Evolutionary conservation across 2,113 vertebrate genomes (phyloP), one percentile per base, ranked within the genome.

Genomic region (Zonotrichia leucophrys): DNA sequence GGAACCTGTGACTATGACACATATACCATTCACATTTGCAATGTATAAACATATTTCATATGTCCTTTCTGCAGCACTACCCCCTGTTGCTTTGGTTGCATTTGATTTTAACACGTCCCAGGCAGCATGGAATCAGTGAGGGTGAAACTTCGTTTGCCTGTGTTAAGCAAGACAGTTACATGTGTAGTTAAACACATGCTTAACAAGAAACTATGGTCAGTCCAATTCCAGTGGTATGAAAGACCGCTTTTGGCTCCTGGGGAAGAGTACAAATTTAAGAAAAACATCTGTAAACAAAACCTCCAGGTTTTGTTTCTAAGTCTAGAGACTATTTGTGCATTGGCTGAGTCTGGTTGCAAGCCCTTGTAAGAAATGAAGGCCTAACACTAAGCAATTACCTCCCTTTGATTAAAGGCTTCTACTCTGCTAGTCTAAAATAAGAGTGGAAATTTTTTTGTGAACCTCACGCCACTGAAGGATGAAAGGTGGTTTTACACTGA

Each of bases 381-480:
- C 58, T 49, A 94, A 39, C 41, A 75, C 39, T 31, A 28, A 87
- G 70, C 50, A 87, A 67, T 77, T 69, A 62, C 67, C 21, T 68
- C 60, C 76, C 24, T 87, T 78, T 1, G 14, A 94, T 84, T 69
- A 60, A 74, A 91, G 60, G 59, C 49, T 81, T 87, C 76, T 69
- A 68, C 49, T 66, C 85, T 55, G 76, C 83, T 47, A 42, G 52
- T 63, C 69, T 91, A 91, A 96, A 95, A 95, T 27, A 76, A 76
- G 58, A 79, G 7, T 55, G 89, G 81, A 72, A 60, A 3, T 87
- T 85, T 82, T 94, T 91, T 81, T 52, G 28, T 46, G 55, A 85
- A 35, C 37, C 35, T 47, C 73, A 41, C 6, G 74, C 53, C 67
- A 89, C 41, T 55, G 30, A 63, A 95, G 30, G 63, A 93, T 77